phyloP scores from a whole-genome alignment of 2,113 vertebrate genomes.

The Morphnarchus princeps region DNA sequence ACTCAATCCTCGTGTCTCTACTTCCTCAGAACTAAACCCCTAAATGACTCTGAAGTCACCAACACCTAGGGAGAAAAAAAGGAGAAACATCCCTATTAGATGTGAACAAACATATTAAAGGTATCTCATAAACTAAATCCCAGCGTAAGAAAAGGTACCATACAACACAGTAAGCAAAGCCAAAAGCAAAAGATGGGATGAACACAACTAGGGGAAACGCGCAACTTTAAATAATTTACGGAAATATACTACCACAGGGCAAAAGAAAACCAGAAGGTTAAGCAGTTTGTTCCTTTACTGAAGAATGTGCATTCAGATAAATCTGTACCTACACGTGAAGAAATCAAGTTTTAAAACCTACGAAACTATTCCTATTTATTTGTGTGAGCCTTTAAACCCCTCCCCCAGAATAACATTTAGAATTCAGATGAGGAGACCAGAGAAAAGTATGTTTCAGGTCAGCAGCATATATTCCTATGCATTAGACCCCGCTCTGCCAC shows the following conservation, averaged over 20 bases:
- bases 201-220: background rate
- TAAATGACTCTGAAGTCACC: constrained; percentile 36
- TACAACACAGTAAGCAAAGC: background rate
- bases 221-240: background rate
- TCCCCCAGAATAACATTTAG: background rate
- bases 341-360: background rate
- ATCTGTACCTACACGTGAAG: rapidly evolving
- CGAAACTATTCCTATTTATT: background rate
- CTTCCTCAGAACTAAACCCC: constrained; percentile 6
- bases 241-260: background rate
- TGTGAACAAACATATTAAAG: background rate
- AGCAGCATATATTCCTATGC: background rate
- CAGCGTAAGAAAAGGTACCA: background rate
- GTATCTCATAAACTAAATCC: background rate
- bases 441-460: background rate
- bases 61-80: constrained; percentile 13
- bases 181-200: background rate
- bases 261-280: background rate
- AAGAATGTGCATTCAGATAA: background rate
- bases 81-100: constrained; percentile 9
- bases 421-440: background rate
- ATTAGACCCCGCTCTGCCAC: background rate
- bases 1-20: background rate
- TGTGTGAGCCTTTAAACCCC: background rate
- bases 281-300: background rate